phyloP scores from a whole-genome alignment of 2,797 vertebrate genomes.

The Podarcis siculus region DNA sequence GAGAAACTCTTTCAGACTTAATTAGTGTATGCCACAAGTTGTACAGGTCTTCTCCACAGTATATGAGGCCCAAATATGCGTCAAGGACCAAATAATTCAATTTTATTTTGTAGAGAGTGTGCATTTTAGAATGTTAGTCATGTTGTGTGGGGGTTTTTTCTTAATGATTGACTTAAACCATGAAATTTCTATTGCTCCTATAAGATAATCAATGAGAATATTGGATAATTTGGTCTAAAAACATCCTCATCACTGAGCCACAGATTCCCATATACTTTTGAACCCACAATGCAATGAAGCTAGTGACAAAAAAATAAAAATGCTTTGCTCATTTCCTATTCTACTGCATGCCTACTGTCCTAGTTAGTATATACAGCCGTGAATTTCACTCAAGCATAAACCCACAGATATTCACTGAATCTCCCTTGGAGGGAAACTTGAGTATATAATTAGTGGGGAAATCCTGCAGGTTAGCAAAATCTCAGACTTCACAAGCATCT shows the following conservation, averaged over 20 bases:
- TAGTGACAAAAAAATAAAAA: background rate
- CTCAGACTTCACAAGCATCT: slow-evolving; percentile 30
- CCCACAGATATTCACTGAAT: slow-evolving; percentile 43
- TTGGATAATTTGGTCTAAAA: background rate
- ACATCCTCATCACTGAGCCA: background rate
- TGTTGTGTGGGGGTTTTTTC: background rate
- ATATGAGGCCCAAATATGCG: background rate
- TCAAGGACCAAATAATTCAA: background rate
- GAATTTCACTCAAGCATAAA: slow-evolving; percentile 25
- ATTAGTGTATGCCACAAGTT: background rate
- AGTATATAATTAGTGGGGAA: slow-evolving; percentile 51
- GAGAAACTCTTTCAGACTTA: background rate
- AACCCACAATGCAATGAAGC: slow-evolving; percentile 25
- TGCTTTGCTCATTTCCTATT: slow-evolving; percentile 18
- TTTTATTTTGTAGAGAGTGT: background rate
- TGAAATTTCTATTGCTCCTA: background rate
- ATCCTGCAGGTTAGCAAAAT: slow-evolving; percentile 37
- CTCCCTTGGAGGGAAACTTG: slow-evolving; percentile 36
- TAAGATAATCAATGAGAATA: background rate
- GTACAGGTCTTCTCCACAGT: background rate
- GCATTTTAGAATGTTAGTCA: background rate
- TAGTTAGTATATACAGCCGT: background rate
- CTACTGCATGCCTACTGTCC: slow-evolving; percentile 5
- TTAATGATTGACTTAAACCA: background rate
- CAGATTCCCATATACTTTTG: background rate